Percentiles rank a stretch among this genome's conserved stretches.
These are phyloP conservation scores for Nematolebias whitei DNA, from an alignment of 2,113 vertebrate genomes.

Conservation along the genomic window DNA sequence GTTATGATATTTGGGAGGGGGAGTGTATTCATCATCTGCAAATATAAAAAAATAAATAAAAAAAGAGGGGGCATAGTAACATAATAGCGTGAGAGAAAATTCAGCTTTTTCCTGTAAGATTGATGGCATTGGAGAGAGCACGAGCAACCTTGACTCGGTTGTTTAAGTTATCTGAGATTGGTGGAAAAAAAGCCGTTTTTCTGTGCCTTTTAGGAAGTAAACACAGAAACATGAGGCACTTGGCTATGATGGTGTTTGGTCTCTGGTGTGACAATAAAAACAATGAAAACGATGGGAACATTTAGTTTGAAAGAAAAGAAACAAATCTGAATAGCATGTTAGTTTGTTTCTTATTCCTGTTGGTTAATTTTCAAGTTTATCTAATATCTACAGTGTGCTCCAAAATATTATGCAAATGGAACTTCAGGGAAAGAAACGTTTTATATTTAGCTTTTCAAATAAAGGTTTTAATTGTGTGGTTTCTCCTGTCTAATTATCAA, in stretches of 20 bases:
- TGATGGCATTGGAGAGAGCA: constrained; percentile 48
- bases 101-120: constrained; percentile 40
- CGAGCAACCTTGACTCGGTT: constrained; percentile 60
- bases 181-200: constrained; percentile 17
- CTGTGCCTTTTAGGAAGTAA: constrained; percentile 52
- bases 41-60: neutral
- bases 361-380: no score
- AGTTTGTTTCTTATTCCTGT: no score
- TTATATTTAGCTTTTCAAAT: no score
- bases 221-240: constrained; percentile 41
- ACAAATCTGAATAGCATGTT: constrained; percentile 18
- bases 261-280: constrained; percentile 34
- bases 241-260: constrained; percentile 16
- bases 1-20: constrained; percentile 44
- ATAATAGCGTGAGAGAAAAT: constrained; percentile 58
- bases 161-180: constrained; percentile 32
- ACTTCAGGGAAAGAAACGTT: no score
- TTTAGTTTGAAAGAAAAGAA: constrained; percentile 17
- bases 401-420: no score
- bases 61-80: constrained; percentile 13
- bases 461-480: no score
- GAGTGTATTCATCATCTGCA: constrained; percentile 51
- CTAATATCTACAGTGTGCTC: no score
- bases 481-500: no score
- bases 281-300: constrained; percentile 44